Conservation (phyloP, 1,140 invertebrate genomes). For the Acyrthosiphon pisum region DNA sequence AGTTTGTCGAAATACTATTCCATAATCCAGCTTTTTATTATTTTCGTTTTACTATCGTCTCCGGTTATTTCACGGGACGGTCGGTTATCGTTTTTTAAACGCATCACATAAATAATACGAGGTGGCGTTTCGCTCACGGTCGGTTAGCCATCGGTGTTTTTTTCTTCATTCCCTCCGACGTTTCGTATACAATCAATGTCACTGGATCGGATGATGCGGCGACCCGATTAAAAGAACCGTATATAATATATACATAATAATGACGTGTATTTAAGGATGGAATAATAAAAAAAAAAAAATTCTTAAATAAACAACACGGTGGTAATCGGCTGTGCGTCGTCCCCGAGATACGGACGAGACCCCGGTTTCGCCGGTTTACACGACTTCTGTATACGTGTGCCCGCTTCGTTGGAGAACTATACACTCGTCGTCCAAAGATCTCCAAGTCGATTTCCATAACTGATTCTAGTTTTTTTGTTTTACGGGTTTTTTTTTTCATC, state of each 20-base stretch:
- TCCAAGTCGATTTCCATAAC: not conserved
- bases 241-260: not conserved
- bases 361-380: not conserved
- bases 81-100: slow-evolving; percentile 12
- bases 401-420: not conserved
- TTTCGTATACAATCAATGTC: slow-evolving; percentile 37
- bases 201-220: not conserved
- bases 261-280: not conserved
- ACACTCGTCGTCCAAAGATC: not conserved
- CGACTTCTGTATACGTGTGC: not conserved
- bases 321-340: not conserved
- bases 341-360: not conserved
- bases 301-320: not conserved
- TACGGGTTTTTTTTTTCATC: not conserved
- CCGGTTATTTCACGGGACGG: not conserved
- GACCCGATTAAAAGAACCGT: slow-evolving; percentile 8
- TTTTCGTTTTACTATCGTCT: not conserved
- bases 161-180: not conserved
- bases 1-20: not conserved
- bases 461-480: not conserved
- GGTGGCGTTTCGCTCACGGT: slow-evolving; percentile 53
- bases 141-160: slow-evolving; percentile 32
- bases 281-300: not conserved
- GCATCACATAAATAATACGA: slow-evolving; percentile 48
- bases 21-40: not conserved